These are phyloP conservation scores for Ormyrus thymus DNA, from an alignment of 2,888 invertebrate genomes.

Conservation along the genomic window DNA sequence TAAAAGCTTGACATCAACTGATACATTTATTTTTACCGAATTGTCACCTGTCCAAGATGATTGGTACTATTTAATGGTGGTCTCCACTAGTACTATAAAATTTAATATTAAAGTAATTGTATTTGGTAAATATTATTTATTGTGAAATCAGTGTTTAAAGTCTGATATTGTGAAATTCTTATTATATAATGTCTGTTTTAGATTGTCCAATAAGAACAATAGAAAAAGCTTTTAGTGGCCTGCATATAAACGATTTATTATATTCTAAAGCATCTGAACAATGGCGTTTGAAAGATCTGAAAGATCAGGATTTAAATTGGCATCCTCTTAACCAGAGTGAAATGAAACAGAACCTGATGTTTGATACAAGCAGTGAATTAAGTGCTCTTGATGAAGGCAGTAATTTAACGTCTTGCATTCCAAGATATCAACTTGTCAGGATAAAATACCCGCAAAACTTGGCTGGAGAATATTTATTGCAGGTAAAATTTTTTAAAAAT, in stretches of 20 bases:
- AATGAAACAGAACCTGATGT: neutral
- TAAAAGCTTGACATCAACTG: slow-evolving; percentile 67
- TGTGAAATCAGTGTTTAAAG: neutral
- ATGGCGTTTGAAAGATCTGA: slow-evolving; percentile 57
- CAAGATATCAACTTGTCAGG: slow-evolving; percentile 73
- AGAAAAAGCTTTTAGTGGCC: slow-evolving; percentile 61
- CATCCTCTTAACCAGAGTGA: slow-evolving; percentile 27
- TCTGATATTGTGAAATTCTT: slow-evolving; percentile 3
- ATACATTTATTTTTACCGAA: slow-evolving; percentile 71
- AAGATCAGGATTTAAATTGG: slow-evolving; percentile 54
- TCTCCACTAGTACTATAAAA: slow-evolving; percentile 72
- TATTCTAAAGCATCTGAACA: slow-evolving; percentile 57
- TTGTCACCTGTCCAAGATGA: slow-evolving; percentile 74
- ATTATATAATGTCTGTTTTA: slow-evolving; percentile 56
- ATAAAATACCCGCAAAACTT: slow-evolving; percentile 75
- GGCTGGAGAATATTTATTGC: slow-evolving; percentile 74
- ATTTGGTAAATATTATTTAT: slow-evolving; percentile 63
- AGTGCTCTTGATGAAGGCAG: neutral
- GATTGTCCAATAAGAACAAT: slow-evolving; percentile 68
- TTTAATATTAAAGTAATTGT: slow-evolving; percentile 72
- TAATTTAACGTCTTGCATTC: slow-evolving; percentile 67
- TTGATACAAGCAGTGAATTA: neutral
- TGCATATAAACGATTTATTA: slow-evolving; percentile 59
- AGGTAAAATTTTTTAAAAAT: slow-evolving; percentile 64
- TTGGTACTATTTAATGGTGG: slow-evolving; percentile 75